Evolutionary conservation across 2,888 invertebrate species (phyloP), one percentile per base, ranked within the genome.

Genomic region (Emmelina monodactyla): DNA sequence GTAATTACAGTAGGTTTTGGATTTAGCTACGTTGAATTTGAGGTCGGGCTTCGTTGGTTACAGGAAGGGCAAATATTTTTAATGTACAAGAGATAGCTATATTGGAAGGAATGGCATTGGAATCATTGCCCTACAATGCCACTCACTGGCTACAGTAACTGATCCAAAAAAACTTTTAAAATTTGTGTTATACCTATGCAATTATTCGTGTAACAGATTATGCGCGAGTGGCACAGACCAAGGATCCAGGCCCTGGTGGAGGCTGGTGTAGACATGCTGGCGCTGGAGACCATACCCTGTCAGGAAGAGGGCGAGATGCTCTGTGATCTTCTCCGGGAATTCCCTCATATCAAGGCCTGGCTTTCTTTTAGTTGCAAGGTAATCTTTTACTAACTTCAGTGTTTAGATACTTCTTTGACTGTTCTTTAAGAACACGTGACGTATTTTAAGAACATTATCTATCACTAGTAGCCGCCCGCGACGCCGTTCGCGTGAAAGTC

Each of bases 281-380:
- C 94, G 1, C 72, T 97, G 47, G 97, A 97, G 69, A 97, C 97
- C 0, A 91, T 97, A 51, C 97, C 97, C 5, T 91, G 92, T 46
- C 83, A 85, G 54, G 83, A 84, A 51, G 97, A 97, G 71, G 97
- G 92, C 0, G 87, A 89, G 58, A 90, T 90, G 59, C 65, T 97
- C 15, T 83, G 93, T 14, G 86, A 90, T 41, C 75, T 94, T 52
- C 69, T 97, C 14, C 84, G 87, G 43, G 88, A 92, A 47, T 93
- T 87, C 65, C 93, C 94, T 1, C 69, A 82, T 32, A 75, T 84
- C 1, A 91, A 89, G 61, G 92, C 92, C 12, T 97, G 94, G 94
- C 72, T 97, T 11, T 82, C 90, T 2, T 94, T 96, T 64, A 91
- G 93, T 44, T 93, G 94, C 64, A 87, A 88, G 80, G 93, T 92